A percentile compares a stretch with the other conserved stretches of the same genome.
Conservation (phyloP, 2,113 vertebrate genomes). For the Motacilla tschutschensis region DNA sequence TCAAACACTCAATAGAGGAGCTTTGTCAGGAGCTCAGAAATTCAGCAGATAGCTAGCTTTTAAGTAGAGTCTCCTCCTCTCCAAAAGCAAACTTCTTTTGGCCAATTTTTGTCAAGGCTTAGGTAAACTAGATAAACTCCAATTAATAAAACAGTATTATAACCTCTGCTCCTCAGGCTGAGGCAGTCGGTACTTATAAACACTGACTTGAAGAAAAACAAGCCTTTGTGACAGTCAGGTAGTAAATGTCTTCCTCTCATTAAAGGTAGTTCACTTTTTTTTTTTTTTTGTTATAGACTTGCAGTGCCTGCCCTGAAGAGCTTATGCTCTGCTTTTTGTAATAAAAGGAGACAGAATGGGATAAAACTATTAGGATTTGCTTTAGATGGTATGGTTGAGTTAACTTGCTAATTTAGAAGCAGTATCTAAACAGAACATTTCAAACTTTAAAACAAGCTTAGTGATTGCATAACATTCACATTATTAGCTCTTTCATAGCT, state of each 20-base stretch:
- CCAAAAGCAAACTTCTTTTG: neutral
- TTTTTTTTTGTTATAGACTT: neutral
- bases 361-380: neutral
- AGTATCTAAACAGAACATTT: neutral
- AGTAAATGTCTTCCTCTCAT: neutral
- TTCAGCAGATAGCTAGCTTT: neutral
- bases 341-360: neutral
- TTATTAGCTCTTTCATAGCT: slow-evolving; percentile 2
- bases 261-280: neutral
- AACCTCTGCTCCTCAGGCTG: neutral
- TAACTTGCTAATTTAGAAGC: neutral
- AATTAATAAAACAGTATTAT: neutral
- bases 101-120: neutral
- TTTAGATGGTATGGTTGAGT: slow-evolving; percentile 10
- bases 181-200: neutral
- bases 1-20: neutral
- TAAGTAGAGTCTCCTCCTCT: neutral
- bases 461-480: slow-evolving; percentile 6
- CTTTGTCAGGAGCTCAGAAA: neutral
- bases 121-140: neutral
- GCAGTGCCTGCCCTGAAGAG: neutral
- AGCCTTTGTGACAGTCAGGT: neutral
- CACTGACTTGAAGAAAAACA: neutral
- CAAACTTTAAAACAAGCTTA: slow-evolving; percentile 33
- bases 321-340: neutral